phyloP scores from a whole-genome alignment of 2,113 vertebrate genomes.

The Malurus elegans region DNA sequence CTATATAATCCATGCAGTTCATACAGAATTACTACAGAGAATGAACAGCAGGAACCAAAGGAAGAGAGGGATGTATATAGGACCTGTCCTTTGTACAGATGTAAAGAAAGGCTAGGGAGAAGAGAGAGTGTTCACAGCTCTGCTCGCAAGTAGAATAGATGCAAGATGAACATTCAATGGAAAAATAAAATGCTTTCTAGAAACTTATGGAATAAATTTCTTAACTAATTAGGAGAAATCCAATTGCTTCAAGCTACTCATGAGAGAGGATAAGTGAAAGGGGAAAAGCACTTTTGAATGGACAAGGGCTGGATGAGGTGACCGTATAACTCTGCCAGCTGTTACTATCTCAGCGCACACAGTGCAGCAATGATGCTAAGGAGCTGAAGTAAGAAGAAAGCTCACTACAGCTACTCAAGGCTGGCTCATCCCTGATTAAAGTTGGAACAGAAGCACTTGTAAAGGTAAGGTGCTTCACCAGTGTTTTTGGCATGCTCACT shows the following conservation, averaged over 20 bases:
- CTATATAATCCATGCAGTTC: neutral
- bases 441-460: neutral
- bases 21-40: neutral
- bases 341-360: neutral
- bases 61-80: neutral
- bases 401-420: neutral
- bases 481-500: neutral
- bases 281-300: neutral
- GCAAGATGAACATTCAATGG: neutral
- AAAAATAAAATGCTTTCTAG: neutral
- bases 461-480: neutral
- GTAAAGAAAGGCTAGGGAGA: neutral
- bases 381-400: neutral
- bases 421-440: neutral
- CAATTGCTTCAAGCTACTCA: neutral
- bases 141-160: neutral
- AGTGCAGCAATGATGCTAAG: neutral
- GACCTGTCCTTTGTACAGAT: neutral
- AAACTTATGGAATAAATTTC: neutral
- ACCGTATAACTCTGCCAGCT: neutral
- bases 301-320: neutral
- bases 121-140: neutral
- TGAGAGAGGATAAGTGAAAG: neutral
- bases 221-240: neutral
- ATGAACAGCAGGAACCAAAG: neutral